These are phyloP conservation scores for Ametastegia equiseti DNA, from an alignment of 2,888 invertebrate species.

Conservation along the genomic window DNA sequence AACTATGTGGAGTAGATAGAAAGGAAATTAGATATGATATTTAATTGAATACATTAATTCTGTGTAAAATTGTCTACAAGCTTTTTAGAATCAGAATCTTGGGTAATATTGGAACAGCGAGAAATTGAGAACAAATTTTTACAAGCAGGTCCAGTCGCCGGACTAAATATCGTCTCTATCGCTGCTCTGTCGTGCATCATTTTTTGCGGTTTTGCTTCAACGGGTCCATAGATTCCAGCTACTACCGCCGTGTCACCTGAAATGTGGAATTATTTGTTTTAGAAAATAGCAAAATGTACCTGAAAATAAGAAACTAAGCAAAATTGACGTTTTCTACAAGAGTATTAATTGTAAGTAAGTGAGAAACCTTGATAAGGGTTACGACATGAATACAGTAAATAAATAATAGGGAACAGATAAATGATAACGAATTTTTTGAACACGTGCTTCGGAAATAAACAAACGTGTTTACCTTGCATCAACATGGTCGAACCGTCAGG, in stretches of 20 bases:
- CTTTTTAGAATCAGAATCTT: conserved; percentile 28
- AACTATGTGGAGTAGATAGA: background rate
- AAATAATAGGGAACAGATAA: no score
- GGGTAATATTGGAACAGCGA: conserved; percentile 18
- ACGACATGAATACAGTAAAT: no score
- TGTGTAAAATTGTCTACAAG: conserved; percentile 34
- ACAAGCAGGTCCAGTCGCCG: conserved; percentile 87
- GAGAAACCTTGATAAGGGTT: no score
- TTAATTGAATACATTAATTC: background rate
- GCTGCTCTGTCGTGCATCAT: conserved; percentile 87
- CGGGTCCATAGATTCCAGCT: conserved; percentile 89
- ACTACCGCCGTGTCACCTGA: conserved; percentile 88
- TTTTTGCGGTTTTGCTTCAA: conserved; percentile 87
- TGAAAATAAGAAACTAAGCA: conserved; percentile 44
- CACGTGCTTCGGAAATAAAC: conserved; percentile 4
- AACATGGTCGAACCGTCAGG: conserved; percentile 89
- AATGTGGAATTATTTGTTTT: conserved; percentile 62
- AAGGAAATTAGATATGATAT: background rate
- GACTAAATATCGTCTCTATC: conserved; percentile 88
- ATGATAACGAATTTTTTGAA: no score
- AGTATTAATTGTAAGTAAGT: no score
- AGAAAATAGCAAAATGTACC: conserved; percentile 46
- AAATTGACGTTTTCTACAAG: no score
- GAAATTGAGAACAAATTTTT: conserved; percentile 57
- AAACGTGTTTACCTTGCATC: conserved; percentile 82